These are phyloP conservation scores for Gerris lacustris DNA, from an alignment of 2,888 invertebrate species.

Conservation along the genomic window DNA sequence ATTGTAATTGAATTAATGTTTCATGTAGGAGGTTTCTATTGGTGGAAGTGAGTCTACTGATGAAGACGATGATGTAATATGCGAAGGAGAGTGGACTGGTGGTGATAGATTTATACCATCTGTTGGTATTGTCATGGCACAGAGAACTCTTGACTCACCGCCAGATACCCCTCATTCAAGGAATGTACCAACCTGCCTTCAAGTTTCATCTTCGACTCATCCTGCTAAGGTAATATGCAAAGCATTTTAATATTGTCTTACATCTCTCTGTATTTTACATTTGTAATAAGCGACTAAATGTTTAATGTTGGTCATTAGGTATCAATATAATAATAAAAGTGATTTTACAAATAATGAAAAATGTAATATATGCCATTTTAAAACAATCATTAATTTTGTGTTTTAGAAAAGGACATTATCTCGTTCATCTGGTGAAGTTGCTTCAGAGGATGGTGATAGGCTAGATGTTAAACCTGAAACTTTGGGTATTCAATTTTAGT, in stretches of 20 bases:
- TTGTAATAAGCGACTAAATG: too few relatives aligned
- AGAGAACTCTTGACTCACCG: conserved; percentile 35
- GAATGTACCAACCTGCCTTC: neutral
- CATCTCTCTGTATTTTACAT: neutral
- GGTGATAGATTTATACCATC: conserved; percentile 49
- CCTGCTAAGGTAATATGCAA: neutral
- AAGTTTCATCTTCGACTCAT: neutral
- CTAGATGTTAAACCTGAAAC: conserved; percentile 23
- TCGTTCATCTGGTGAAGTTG: conserved; percentile 57
- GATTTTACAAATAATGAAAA: too few relatives aligned
- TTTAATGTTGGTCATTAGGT: too few relatives aligned
- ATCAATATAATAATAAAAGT: too few relatives aligned
- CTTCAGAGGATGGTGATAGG: conserved; percentile 33
- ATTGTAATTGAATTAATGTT: too few relatives aligned
- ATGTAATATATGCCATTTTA: too few relatives aligned
- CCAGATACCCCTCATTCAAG: conserved; percentile 9
- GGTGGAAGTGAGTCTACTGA: conserved; percentile 14
- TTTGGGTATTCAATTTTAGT: conserved; percentile 22
- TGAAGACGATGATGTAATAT: conserved; percentile 25
- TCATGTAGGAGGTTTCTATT: conserved; percentile 2
- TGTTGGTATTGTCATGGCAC: conserved; percentile 50
- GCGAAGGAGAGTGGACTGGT: conserved; percentile 22
- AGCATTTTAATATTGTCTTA: neutral
- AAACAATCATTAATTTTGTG: too few relatives aligned
- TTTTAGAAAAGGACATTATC: conserved; percentile 33